Conservation (phyloP, 1,140 invertebrate species). For the Calliphora vicina region DNA sequence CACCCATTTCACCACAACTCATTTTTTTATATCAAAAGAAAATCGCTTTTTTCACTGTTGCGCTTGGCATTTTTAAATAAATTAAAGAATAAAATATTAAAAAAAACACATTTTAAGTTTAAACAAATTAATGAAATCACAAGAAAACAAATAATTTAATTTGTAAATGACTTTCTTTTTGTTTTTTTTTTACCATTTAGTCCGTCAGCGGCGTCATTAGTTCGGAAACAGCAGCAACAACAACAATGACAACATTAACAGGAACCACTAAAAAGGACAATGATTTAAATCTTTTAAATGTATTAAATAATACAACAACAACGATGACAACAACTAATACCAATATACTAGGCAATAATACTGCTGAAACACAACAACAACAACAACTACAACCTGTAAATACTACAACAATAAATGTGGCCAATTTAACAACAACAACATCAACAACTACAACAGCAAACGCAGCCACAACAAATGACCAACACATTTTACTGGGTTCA, state of each 20-base stretch:
- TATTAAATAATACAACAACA: conserved; percentile 32
- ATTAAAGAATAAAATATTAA: too few species aligned
- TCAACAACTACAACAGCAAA: conserved; percentile 47
- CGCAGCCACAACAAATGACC: conserved; percentile 42
- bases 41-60: conserved; percentile 31
- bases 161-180: neutral
- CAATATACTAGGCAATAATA: conserved; percentile 6
- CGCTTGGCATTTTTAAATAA: conserved; percentile 26
- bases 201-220: conserved; percentile 41
- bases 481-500: conserved; percentile 11
- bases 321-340: conserved; percentile 19
- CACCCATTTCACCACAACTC: neutral
- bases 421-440: conserved; percentile 46
- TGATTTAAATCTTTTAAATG: conserved; percentile 27
- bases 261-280: conserved; percentile 32
- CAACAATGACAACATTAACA: conserved; percentile 28
- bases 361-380: neutral
- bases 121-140: too few species aligned
- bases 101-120: neutral
- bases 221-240: conserved; percentile 21
- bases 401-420: conserved; percentile 46
- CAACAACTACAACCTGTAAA: conserved; percentile 41
- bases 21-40: neutral
- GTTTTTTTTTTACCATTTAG: neutral
- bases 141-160: neutral